Percentiles rank a stretch among this genome's conserved stretches.
Evolutionary conservation across 2,113 vertebrate genomes (phyloP).

Genomic region (Oreochromis tanganicae): DNA sequence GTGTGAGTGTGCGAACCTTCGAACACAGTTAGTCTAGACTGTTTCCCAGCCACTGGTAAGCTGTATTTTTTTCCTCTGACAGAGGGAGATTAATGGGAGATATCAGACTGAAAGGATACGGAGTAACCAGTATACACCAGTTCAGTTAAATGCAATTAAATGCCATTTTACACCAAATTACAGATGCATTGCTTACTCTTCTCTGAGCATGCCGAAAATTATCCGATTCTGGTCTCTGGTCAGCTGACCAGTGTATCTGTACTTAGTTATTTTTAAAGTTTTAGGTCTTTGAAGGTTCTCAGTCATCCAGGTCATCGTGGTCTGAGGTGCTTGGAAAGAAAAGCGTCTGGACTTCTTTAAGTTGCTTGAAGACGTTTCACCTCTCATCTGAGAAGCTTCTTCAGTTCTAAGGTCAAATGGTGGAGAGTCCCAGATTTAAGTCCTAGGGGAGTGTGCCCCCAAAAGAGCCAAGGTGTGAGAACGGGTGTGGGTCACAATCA

Average conservation of each 20-base stretch:
- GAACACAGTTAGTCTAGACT: slow-evolving; percentile 36
- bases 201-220: not conserved
- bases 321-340: fast-evolving
- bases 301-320: not conserved
- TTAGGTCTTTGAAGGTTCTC: not conserved
- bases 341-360: not conserved
- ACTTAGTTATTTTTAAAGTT: not conserved
- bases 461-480: not conserved
- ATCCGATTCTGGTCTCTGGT: not conserved
- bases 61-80: not conserved
- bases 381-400: not conserved
- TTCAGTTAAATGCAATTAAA: not conserved
- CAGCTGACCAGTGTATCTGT: not conserved
- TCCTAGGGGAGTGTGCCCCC: not conserved
- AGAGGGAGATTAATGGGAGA: not conserved
- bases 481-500: not conserved
- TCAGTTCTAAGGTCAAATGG: not conserved
- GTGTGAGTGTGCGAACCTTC: not conserved
- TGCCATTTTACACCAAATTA: not conserved
- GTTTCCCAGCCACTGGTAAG: not conserved
- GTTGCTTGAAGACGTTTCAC: not conserved
- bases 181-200: not conserved
- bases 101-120: not conserved
- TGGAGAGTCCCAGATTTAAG: not conserved
- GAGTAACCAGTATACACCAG: not conserved